Base-by-base conservation (phyloP, 2,888 invertebrate genomes). In the Drymonia ruficornis region DNA sequence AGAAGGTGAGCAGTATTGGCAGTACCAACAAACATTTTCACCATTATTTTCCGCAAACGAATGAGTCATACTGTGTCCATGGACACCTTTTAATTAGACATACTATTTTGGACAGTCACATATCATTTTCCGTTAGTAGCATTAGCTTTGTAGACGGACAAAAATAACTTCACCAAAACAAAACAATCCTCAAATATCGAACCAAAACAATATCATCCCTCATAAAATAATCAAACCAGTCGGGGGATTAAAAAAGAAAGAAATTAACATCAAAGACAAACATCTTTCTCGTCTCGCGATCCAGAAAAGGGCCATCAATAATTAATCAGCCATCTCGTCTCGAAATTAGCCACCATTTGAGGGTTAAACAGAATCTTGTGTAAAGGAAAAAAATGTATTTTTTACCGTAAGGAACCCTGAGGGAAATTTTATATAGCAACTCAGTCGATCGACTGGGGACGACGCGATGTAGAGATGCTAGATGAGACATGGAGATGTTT, bases 371-470 rank as follows among this genome's bases (percentile, higher is more conserved):
- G 79, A 75, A 75, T 63, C 72, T 78, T 81, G 80, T 76, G 80
- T 66, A 81, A 86, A 85, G 81, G 78, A 74, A 77, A 61, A 84
- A 86, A 83, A 74, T 70, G 70, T 79, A 70, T 78, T 75, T 83
- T 81, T 78, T 77, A 67, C 68, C 66, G 67, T 70, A 65, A 76
- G 74, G 62, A 80, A 84, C 86, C 90, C 90, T 84, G 71, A 81
- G 91, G 90, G 89, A 90, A 90, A 89, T 91, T 90, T 89, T 89
- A 85, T 90, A 85, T 89, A 87, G 85, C 79, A 84, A 85, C 83
- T 83, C 65, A 64, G 79, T 54, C 63, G 84, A 86, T 87, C 73
- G 86, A 80, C 78, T 80, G 66, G 74, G 78, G 76, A 70, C 65
- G 56, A 61, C 31, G 0, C 0, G 65, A 65, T 46, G n/a, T 70